These are phyloP conservation scores for Phoxinus dragarum DNA, from an alignment of 2,797 vertebrate genomes.

Conservation along the genomic window DNA sequence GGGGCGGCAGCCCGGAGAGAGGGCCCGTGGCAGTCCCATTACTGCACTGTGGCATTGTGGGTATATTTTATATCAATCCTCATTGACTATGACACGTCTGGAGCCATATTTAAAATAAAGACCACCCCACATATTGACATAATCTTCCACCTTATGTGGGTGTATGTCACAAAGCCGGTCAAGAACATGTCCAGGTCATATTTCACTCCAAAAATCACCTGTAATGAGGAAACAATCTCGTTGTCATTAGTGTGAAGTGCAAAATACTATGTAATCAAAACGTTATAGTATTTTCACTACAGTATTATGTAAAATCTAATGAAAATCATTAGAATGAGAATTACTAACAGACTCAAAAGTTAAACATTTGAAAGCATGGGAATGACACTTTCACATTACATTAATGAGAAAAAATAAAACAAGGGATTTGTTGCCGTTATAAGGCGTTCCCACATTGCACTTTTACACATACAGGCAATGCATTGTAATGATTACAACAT, in stretches of 20 bases:
- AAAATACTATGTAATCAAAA: neutral
- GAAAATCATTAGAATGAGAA: neutral
- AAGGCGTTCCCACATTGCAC: neutral
- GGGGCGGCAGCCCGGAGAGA: slow-evolving; percentile 72
- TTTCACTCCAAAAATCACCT: slow-evolving; percentile 5
- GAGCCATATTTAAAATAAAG: slow-evolving; percentile 14
- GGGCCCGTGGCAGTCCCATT: slow-evolving; percentile 48
- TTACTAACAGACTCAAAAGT: neutral
- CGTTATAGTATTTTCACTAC: neutral
- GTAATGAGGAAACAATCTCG: neutral
- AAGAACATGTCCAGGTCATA: neutral
- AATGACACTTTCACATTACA: neutral
- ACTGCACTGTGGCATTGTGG: slow-evolving; percentile 12
- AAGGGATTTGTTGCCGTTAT: neutral
- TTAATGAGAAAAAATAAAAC: neutral
- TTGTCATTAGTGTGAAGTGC: neutral
- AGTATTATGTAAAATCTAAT: neutral
- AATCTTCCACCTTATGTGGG: slow-evolving; percentile 3
- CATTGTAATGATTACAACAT: neutral
- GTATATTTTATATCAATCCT: slow-evolving; percentile 31
- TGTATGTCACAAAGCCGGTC: neutral
- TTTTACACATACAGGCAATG: neutral
- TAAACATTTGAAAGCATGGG: neutral
- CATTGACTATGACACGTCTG: slow-evolving; percentile 10
- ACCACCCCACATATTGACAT: slow-evolving; percentile 12